These are phyloP conservation scores for Austrofundulus limnaeus DNA, from an alignment of 2,113 vertebrate genomes.

Conservation along the genomic window DNA sequence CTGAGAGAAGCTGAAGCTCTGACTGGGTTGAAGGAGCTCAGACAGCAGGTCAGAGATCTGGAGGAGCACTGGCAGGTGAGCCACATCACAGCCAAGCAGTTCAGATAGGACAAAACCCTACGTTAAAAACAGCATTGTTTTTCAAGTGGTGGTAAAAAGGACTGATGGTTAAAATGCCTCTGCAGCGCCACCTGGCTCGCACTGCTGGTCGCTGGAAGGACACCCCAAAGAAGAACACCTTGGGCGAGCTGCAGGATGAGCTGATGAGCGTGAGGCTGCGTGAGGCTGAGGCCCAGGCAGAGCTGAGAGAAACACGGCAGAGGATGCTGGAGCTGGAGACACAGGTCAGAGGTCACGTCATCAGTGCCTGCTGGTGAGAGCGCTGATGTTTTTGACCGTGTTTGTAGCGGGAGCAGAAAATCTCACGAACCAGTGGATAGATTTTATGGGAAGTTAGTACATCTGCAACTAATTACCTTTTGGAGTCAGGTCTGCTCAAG, in stretches of 20 bases:
- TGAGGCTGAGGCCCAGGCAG: constrained; percentile 94
- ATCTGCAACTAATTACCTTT: too few relatives aligned
- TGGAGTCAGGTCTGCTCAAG: too few relatives aligned
- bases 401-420: too few relatives aligned
- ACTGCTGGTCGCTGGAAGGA: constrained; percentile 95
- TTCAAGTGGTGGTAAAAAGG: background rate
- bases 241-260: constrained; percentile 94
- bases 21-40: constrained; percentile 90
- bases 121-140: too few relatives aligned
- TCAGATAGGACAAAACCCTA: too few relatives aligned
- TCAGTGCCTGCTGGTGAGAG: too few relatives aligned
- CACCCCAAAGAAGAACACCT: constrained; percentile 86
- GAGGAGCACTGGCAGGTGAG: constrained; percentile 98
- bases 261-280: constrained; percentile 92
- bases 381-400: too few relatives aligned
- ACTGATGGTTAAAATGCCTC: background rate
- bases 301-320: constrained; percentile 90
- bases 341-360: constrained; percentile 79
- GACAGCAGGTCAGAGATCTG: constrained; percentile 91
- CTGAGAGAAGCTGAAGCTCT: constrained; percentile 93
- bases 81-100: background rate
- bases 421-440: too few relatives aligned
- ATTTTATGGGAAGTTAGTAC: too few relatives aligned
- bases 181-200: constrained; percentile 90
- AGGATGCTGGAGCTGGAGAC: constrained; percentile 95